phyloP scores from a whole-genome alignment of 2,888 invertebrate genomes.

The Lycocerus yunnanus region DNA sequence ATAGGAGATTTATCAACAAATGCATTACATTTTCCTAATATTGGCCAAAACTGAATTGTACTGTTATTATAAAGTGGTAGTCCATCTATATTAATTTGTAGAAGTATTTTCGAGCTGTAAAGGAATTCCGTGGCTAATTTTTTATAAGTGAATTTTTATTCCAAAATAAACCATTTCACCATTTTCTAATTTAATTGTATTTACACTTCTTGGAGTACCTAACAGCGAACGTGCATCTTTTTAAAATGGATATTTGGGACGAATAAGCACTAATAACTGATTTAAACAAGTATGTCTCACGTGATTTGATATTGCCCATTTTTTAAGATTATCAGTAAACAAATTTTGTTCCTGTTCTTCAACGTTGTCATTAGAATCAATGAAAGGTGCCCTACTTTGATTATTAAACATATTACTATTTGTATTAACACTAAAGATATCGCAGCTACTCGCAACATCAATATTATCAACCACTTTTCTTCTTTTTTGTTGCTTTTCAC shows the following conservation, averaged over 20 bases:
- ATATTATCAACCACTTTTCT: no score
- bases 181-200: background rate
- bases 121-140: background rate
- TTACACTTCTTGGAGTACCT: background rate
- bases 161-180: background rate
- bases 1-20: no score
- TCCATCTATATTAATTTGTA: constrained; percentile 11
- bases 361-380: background rate
- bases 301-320: background rate
- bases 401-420: no score
- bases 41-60: no score
- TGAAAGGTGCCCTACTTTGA: no score
- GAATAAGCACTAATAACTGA: background rate
- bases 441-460: no score
- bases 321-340: background rate
- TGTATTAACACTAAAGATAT: no score
- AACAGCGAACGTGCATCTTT: background rate
- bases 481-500: no score
- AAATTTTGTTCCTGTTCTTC: background rate
- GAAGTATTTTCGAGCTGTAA: background rate
- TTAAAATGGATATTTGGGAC: background rate
- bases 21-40: no score
- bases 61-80: no score
- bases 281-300: background rate
- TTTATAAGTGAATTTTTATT: background rate